These are phyloP conservation scores for Therioaphis trifolii DNA, from an alignment of 2,888 invertebrate genomes.

Conservation along the genomic window DNA sequence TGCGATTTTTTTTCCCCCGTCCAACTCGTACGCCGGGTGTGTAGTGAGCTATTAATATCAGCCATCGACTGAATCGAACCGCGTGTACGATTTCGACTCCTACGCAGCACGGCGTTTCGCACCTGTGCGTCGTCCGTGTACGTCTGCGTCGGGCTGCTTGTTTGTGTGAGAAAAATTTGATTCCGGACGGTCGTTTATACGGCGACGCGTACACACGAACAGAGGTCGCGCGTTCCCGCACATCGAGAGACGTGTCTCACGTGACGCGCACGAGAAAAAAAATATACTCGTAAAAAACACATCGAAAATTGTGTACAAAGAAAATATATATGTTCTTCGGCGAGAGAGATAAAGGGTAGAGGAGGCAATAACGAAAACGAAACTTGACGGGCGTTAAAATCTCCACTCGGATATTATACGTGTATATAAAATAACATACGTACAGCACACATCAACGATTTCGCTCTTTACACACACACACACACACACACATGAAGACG, in stretches of 20 bases:
- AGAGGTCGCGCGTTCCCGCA: no score
- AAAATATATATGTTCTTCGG: constrained; percentile 25
- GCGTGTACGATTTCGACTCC: constrained; percentile 30
- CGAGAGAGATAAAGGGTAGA: constrained; percentile 49
- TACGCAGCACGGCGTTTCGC: constrained; percentile 33
- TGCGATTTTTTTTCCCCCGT: neutral
- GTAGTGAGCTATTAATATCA: neutral
- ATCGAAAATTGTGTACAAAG: constrained; percentile 8
- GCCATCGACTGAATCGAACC: neutral
- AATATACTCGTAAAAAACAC: constrained; percentile 42
- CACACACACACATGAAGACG: constrained; percentile 41
- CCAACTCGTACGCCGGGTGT: neutral
- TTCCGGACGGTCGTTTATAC: neutral
- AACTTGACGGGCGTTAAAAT: constrained; percentile 63
- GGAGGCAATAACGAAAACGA: constrained; percentile 56
- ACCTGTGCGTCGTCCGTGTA: neutral
- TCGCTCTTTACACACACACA: constrained; percentile 52
- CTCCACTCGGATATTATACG: constrained; percentile 19
- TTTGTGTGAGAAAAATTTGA: constrained; percentile 1
- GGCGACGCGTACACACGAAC: neutral
- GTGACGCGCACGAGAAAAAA: neutral
- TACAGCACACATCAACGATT: constrained; percentile 53
- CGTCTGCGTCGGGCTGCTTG: neutral
- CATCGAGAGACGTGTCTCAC: no score
- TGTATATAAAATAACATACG: neutral